Evolutionary conservation across 2,113 vertebrate genomes (phyloP).

Genomic region (Tricholaema leucomelas): DNA sequence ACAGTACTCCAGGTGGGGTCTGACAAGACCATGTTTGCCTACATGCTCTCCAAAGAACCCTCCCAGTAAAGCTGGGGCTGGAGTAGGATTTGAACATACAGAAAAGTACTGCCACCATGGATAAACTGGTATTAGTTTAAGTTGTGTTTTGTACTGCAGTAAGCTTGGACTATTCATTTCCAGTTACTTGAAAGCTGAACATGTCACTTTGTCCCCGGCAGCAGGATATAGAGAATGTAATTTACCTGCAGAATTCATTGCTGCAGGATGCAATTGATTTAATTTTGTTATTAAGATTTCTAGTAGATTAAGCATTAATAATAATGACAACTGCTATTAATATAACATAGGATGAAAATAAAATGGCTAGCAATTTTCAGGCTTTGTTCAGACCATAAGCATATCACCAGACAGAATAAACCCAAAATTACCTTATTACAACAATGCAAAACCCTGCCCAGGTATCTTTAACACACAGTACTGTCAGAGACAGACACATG

Average conservation of each 20-base stretch:
- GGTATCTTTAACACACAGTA: background rate
- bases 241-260: conserved; percentile 25
- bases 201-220: background rate
- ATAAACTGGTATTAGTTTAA: background rate
- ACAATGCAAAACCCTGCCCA: background rate
- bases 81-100: background rate
- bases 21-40: background rate
- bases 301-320: background rate
- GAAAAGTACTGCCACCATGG: background rate
- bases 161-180: background rate
- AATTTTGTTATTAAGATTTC: conserved; percentile 37
- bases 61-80: background rate
- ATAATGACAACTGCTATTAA: background rate
- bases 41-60: background rate
- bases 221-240: background rate
- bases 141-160: background rate
- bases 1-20: too few species aligned
- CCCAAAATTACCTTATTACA: background rate
- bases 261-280: conserved; percentile 37
- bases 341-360: background rate
- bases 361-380: conserved; percentile 30
- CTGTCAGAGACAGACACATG: background rate
- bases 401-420: background rate
- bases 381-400: background rate
- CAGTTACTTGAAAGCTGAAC: background rate